phyloP scores from a whole-genome alignment of 2,113 vertebrate species.

The Etheostoma spectabile region DNA sequence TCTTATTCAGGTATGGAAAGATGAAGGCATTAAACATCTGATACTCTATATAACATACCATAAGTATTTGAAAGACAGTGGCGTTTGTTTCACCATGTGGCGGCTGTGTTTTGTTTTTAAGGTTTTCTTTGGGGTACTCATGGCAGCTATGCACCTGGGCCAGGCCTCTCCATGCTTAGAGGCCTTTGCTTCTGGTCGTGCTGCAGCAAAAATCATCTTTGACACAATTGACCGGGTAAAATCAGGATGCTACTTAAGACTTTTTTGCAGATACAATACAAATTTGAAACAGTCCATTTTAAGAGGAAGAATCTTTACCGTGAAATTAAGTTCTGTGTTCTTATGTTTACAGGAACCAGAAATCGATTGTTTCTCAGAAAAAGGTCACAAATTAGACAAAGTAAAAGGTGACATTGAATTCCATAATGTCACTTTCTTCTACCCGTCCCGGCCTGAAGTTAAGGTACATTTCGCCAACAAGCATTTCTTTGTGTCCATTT shows the following conservation, averaged over 20 bases:
- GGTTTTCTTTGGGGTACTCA: slow-evolving; percentile 86
- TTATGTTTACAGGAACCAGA: slow-evolving; percentile 76
- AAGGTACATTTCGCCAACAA: slow-evolving; percentile 68
- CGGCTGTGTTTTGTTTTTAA: slow-evolving; percentile 40
- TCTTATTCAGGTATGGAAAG: slow-evolving; percentile 80
- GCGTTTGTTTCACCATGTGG: background rate
- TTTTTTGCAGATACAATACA: background rate
- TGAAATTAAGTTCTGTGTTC: slow-evolving; percentile 16
- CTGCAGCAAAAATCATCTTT: slow-evolving; percentile 83
- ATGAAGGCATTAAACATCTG: background rate
- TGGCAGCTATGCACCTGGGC: slow-evolving; percentile 83
- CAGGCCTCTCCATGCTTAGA: slow-evolving; percentile 84
- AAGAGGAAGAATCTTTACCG: background rate
- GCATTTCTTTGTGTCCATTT: background rate
- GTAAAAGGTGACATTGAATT: slow-evolving; percentile 86
- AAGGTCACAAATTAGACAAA: slow-evolving; percentile 81
- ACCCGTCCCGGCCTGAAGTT: slow-evolving; percentile 83
- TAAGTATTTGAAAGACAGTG: background rate
- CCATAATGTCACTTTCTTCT: slow-evolving; percentile 80
- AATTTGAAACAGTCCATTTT: background rate
- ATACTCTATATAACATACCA: background rate
- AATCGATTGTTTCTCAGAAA: slow-evolving; percentile 85
- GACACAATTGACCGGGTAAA: slow-evolving; percentile 85
- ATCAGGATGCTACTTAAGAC: background rate
- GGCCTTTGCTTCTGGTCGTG: slow-evolving; percentile 83